Evolutionary conservation across 2,797 vertebrate species (phyloP).

Genomic region (Parauchenoglanis punctatus): DNA sequence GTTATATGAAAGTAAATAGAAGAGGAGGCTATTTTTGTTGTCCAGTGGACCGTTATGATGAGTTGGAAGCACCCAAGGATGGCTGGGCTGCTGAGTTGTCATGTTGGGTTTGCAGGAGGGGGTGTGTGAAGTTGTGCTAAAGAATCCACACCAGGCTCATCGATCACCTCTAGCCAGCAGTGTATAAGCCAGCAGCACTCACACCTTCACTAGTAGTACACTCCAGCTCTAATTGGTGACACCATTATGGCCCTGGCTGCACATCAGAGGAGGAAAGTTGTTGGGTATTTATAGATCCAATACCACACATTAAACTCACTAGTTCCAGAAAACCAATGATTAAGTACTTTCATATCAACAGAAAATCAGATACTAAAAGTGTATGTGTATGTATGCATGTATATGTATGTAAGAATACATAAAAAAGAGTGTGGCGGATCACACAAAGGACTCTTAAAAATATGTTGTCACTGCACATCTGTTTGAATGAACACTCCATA

Average conservation of each 20-base stretch:
- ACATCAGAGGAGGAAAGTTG: conserved; percentile 31
- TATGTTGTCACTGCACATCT: background rate
- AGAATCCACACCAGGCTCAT: conserved; percentile 53
- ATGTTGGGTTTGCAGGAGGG: conserved; percentile 42
- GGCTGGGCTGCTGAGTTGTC: conserved; percentile 45
- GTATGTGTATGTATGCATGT: background rate
- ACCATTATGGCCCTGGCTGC: conserved; percentile 42
- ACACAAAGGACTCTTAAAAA: background rate
- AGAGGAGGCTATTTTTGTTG: conserved; percentile 50
- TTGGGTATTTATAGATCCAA: conserved; percentile 40
- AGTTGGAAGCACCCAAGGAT: conserved; percentile 36
- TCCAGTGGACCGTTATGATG: conserved; percentile 44
- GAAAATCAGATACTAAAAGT: background rate
- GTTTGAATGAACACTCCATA: background rate
- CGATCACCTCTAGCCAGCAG: conserved; percentile 50
- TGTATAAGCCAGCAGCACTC: conserved; percentile 36
- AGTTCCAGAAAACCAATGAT: conserved; percentile 38
- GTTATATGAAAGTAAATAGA: conserved; percentile 33
- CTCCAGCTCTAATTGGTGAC: conserved; percentile 51
- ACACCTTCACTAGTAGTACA: conserved; percentile 41
- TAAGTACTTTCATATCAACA: background rate
- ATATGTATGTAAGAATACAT: background rate
- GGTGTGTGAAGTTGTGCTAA: conserved; percentile 40
- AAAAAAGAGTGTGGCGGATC: background rate
- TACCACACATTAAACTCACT: conserved; percentile 39